Evolutionary conservation across 2,888 invertebrate genomes (phyloP).

Genomic region (Bombylius discolor): DNA sequence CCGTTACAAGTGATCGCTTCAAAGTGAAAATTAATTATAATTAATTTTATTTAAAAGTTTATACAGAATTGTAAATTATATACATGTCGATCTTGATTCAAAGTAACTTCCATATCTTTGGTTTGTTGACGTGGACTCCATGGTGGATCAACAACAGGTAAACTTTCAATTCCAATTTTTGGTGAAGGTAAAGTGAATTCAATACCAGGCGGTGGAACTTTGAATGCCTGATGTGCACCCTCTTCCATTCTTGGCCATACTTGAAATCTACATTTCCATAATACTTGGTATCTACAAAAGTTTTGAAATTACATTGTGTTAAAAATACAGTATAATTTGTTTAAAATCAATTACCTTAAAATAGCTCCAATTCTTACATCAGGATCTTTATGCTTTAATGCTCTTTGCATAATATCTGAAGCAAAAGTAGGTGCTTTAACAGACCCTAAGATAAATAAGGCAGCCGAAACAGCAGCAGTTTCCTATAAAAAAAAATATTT

Average conservation of each 20-base stretch:
- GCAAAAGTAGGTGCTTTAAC: slow-evolving; percentile 85
- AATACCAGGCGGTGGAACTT: slow-evolving; percentile 97
- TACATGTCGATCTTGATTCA: slow-evolving; percentile 94
- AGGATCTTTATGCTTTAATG: slow-evolving; percentile 73
- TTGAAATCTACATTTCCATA: slow-evolving; percentile 95
- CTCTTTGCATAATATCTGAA: slow-evolving; percentile 76
- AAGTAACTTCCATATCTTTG: slow-evolving; percentile 96
- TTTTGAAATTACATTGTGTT: neutral
- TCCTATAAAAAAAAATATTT: slow-evolving; percentile 41
- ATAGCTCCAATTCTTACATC: slow-evolving; percentile 71
- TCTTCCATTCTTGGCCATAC: slow-evolving; percentile 99
- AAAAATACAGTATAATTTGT: neutral
- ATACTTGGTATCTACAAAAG: slow-evolving; percentile 62
- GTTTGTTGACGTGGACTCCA: slow-evolving; percentile 98
- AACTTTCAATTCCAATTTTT: slow-evolving; percentile 90
- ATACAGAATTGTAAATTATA: slow-evolving; percentile 25
- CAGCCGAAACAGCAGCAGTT: slow-evolving; percentile 71
- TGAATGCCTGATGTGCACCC: slow-evolving; percentile 87
- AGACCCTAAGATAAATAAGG: slow-evolving; percentile 83
- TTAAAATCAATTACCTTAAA: slow-evolving; percentile 40
- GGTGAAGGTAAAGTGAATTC: slow-evolving; percentile 98
- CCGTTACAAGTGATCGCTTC: slow-evolving; percentile 88
- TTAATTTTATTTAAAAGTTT: neutral
- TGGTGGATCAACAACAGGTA: slow-evolving; percentile 94
- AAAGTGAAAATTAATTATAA: slow-evolving; percentile 12